Evolutionary conservation across 2,797 vertebrate species (phyloP).

Genomic region (Netta rufina): DNA sequence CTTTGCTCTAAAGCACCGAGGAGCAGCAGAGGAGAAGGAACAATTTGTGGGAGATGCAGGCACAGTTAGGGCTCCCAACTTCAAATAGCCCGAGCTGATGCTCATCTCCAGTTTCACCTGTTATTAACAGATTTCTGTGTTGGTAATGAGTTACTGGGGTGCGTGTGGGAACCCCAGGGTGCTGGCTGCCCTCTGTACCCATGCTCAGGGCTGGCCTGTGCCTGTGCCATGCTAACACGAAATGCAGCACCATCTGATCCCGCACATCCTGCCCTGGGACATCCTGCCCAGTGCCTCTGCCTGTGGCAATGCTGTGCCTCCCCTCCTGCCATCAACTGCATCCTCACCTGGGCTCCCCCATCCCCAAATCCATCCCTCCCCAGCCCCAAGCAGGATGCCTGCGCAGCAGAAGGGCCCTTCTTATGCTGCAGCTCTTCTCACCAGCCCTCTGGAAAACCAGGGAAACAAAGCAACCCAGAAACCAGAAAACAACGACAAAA

Average conservation of each 20-base stretch:
- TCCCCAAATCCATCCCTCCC: not conserved
- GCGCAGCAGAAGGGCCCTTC: not conserved
- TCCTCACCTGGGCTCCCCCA: not conserved
- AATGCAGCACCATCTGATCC: accelerated
- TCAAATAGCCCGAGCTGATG: not conserved
- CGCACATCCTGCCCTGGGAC: accelerated
- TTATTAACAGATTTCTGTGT: not conserved
- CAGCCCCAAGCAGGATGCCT: accelerated
- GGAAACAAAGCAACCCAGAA: not conserved
- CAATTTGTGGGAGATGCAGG: not conserved
- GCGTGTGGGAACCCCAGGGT: accelerated
- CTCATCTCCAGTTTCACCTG: accelerated
- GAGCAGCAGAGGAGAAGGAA: not conserved
- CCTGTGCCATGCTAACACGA: not conserved
- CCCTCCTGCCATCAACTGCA: too few species aligned
- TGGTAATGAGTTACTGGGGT: not conserved
- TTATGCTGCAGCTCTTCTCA: not conserved
- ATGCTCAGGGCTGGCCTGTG: accelerated
- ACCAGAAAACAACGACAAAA: not conserved
- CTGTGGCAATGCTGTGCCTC: too few species aligned
- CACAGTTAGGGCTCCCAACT: not conserved
- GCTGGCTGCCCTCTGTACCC: not conserved
- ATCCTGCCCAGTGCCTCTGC: too few species aligned
- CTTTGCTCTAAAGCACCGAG: not conserved
- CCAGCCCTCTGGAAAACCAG: not conserved